Conservation (phyloP, 2,113 vertebrate genomes). For the Sceloporus tristichus region DNA sequence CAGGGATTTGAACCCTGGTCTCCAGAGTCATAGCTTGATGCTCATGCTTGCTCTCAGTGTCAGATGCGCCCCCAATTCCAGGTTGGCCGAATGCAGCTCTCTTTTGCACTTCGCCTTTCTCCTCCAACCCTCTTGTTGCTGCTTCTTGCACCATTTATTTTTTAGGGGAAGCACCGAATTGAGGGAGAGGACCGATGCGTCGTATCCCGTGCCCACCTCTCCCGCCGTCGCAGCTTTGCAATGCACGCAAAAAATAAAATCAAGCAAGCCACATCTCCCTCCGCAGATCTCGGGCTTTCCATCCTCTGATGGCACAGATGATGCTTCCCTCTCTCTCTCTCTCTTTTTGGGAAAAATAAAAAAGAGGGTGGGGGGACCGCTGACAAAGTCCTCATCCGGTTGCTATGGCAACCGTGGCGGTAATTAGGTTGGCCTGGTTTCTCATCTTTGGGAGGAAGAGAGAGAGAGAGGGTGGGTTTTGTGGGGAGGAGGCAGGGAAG, state of each 20-base stretch:
- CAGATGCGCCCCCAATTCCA: too few species aligned
- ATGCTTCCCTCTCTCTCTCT: neutral
- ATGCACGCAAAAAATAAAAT: too few species aligned
- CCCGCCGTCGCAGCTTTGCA: neutral
- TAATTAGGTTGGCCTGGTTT: conserved; percentile 71
- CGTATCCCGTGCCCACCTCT: neutral
- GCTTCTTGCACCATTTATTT: too few species aligned
- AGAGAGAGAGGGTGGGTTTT: neutral
- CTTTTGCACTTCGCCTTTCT: too few species aligned
- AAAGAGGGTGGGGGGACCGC: conserved; percentile 45
- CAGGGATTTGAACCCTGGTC: too few species aligned
- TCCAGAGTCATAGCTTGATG: too few species aligned
- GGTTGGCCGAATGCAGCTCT: too few species aligned
- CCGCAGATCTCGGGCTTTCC: neutral
- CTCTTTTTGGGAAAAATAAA: conserved; percentile 30
- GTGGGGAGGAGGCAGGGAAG: conserved; percentile 21
- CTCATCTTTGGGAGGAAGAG: neutral
- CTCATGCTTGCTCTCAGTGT: too few species aligned
- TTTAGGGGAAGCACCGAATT: too few species aligned
- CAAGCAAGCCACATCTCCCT: neutral
- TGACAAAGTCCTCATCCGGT: conserved; percentile 72
- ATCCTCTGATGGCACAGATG: conserved; percentile 3
- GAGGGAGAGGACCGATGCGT: too few species aligned
- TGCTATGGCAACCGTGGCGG: conserved; percentile 71
- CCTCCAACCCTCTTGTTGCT: too few species aligned